phyloP scores from a whole-genome alignment of 2,113 vertebrate species.

The Anhinga anhinga region DNA sequence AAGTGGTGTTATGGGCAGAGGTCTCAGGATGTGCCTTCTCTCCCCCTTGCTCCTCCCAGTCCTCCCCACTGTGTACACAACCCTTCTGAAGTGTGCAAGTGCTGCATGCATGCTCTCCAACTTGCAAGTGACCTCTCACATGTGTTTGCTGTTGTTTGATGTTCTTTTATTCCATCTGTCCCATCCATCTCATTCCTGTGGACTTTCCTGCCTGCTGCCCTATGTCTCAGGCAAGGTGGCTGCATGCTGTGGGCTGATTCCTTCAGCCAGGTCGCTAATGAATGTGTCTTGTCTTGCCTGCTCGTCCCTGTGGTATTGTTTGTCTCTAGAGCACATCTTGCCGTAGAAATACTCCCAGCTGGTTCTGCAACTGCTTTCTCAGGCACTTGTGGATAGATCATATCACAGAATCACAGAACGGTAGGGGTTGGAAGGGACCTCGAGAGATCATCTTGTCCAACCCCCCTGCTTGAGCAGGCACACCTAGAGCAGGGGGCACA shows the following conservation, averaged over 20 bases:
- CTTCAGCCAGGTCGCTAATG: background rate
- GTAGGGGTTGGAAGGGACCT: too few relatives aligned
- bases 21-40: background rate
- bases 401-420: too few relatives aligned
- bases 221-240: fast-evolving
- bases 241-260: background rate
- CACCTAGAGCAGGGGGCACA: too few relatives aligned
- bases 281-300: background rate
- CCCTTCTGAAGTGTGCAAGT: fast-evolving
- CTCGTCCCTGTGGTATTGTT: background rate
- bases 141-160: background rate
- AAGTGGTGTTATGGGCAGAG: background rate
- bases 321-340: background rate
- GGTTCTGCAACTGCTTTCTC: background rate
- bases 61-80: background rate
- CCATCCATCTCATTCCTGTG: background rate
- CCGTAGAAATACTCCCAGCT: background rate
- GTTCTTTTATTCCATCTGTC: background rate
- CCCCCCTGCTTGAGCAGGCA: too few relatives aligned
- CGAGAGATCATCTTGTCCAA: too few relatives aligned
- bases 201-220: background rate
- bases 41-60: background rate
- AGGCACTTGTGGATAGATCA: background rate
- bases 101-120: fast-evolving
- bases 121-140: background rate